These are phyloP conservation scores for Pseudomyrmex gracilis DNA, from an alignment of 1,140 invertebrate species.

Conservation along the genomic window DNA sequence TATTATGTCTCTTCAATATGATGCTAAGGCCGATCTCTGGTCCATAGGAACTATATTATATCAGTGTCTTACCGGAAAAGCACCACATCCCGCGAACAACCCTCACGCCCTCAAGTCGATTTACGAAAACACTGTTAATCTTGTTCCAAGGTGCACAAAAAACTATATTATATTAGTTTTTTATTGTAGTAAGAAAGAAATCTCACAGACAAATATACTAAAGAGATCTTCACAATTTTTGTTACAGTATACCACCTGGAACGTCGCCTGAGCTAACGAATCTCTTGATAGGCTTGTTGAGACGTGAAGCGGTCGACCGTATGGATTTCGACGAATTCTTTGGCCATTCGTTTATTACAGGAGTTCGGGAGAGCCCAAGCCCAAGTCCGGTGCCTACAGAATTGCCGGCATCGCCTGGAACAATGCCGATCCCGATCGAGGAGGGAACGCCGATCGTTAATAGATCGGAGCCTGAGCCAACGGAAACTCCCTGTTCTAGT, in stretches of 20 bases:
- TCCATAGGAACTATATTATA: conserved; percentile 99
- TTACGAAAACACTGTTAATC: conserved; percentile 98
- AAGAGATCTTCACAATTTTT: conserved; percentile 53
- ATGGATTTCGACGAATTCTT: conserved; percentile 99
- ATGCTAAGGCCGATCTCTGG: conserved; percentile 99
- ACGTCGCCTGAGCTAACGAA: conserved; percentile 96
- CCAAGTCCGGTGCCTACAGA: conserved; percentile 81
- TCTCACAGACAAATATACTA: neutral
- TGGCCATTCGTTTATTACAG: conserved; percentile 95
- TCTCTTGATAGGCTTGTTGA: conserved; percentile 94
- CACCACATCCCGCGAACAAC: conserved; percentile 98
- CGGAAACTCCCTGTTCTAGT: conserved; percentile 86
- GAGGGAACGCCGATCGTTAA: conserved; percentile 78
- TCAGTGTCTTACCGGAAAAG: conserved; percentile 99
- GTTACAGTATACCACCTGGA: conserved; percentile 94
- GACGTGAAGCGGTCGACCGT: conserved; percentile 96
- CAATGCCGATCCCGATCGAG: conserved; percentile 72
- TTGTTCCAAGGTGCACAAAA: conserved; percentile 94
- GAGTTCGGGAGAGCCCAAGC: conserved; percentile 85
- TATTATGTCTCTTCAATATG: conserved; percentile 99
- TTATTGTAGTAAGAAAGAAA: neutral
- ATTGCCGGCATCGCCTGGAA: conserved; percentile 82
- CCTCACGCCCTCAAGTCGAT: conserved; percentile 99
- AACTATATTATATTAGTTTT: neutral
- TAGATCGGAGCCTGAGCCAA: conserved; percentile 82